phyloP scores from a whole-genome alignment of 2,113 vertebrate species.

The Pelusios castaneus region DNA sequence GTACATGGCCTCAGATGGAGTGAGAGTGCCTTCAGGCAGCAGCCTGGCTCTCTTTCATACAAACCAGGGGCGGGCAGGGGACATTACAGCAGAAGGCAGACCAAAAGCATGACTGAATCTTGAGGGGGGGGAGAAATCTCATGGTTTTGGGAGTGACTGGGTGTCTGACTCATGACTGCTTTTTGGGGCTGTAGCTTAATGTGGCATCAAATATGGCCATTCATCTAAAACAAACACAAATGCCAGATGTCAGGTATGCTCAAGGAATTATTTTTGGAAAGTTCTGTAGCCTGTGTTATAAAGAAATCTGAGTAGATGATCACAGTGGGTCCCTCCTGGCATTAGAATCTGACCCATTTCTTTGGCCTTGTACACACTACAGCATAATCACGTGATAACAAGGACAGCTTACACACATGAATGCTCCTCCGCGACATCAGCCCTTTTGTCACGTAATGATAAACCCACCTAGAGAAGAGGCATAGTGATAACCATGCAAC shows the following conservation, averaged over 20 bases:
- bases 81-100: not conserved
- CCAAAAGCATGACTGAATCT: not conserved
- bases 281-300: not conserved
- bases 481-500: too few species aligned
- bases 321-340: not conserved
- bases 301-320: not conserved
- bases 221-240: not conserved
- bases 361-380: too few species aligned
- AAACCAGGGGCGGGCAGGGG: not conserved
- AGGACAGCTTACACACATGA: too few species aligned
- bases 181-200: not conserved
- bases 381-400: too few species aligned
- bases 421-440: too few species aligned
- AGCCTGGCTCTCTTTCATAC: too few species aligned
- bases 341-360: not conserved
- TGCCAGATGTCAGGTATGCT: not conserved
- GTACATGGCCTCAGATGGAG: too few species aligned
- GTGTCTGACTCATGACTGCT: not conserved
- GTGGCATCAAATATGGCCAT: not conserved
- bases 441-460: too few species aligned
- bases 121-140: not conserved
- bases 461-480: too few species aligned
- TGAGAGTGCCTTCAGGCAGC: too few species aligned
- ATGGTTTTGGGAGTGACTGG: not conserved
- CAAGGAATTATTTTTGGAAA: not conserved